Percentiles rank a stretch among this genome's conserved stretches.
Evolutionary conservation across 2,797 vertebrate species (phyloP).

Genomic region (Centroberyx gerrardi): DNA sequence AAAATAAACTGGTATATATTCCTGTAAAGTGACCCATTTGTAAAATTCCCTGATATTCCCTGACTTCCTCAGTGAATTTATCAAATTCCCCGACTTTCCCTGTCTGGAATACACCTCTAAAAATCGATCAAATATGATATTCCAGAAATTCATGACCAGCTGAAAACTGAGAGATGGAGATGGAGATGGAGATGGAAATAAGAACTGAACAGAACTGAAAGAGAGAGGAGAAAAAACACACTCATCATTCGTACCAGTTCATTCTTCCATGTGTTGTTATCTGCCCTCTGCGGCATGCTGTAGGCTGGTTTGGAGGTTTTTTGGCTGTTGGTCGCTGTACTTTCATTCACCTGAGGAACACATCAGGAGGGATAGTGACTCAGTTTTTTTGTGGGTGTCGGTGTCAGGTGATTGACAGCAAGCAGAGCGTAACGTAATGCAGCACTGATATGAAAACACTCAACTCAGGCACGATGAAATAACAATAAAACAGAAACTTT

Average conservation of each 20-base stretch:
- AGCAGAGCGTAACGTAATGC: too few relatives aligned
- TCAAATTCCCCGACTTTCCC: too few relatives aligned
- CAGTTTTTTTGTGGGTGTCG: not conserved
- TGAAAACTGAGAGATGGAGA: not conserved
- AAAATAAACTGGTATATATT: too few relatives aligned
- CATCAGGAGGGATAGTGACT: slow-evolving; percentile 14
- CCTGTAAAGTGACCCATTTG: too few relatives aligned
- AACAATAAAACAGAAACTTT: too few relatives aligned
- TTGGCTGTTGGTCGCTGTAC: slow-evolving; percentile 55
- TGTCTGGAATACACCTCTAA: not conserved
- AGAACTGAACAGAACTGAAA: not conserved
- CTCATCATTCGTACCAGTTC: slow-evolving; percentile 87
- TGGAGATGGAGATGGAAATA: not conserved
- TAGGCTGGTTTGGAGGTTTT: slow-evolving; percentile 50
- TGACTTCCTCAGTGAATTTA: too few relatives aligned
- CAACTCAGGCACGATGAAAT: too few relatives aligned
- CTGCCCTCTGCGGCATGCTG: slow-evolving; percentile 52
- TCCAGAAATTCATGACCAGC: not conserved
- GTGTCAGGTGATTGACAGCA: too few relatives aligned
- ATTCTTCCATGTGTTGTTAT: slow-evolving; percentile 83
- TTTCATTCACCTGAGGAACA: slow-evolving; percentile 82
- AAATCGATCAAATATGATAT: not conserved
- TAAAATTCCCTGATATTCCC: too few relatives aligned
- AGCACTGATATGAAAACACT: too few relatives aligned
- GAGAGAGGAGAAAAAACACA: not conserved